Evolutionary conservation across 1,140 invertebrate genomes (phyloP).

Genomic region (Mylabris phalerata): DNA sequence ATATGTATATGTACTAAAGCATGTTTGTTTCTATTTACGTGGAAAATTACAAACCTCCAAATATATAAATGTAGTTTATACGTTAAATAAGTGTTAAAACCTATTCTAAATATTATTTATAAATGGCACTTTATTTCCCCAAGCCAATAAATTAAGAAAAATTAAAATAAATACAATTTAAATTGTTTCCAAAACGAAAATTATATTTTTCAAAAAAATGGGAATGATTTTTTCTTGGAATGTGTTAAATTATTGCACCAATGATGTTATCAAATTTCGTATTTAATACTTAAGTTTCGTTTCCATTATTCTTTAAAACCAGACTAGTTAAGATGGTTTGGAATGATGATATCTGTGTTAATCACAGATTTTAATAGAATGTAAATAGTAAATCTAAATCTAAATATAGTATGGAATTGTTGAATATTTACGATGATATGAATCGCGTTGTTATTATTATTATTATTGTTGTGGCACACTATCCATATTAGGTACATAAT

Average conservation of each 20-base stretch:
- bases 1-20: no score
- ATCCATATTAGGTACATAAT: constrained; percentile 66
- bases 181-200: constrained; percentile 7
- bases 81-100: constrained; percentile 5
- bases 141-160: constrained; percentile 10
- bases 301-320: background rate
- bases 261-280: background rate
- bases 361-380: constrained; percentile 10
- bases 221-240: constrained; percentile 2
- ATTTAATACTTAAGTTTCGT: constrained; percentile 7
- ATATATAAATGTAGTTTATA: constrained; percentile 3
- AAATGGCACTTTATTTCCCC: constrained; percentile 13
- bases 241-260: constrained; percentile 4
- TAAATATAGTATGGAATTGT: constrained; percentile 3
- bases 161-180: background rate
- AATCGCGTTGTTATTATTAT: background rate
- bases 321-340: constrained; percentile 11
- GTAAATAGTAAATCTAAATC: constrained; percentile 5
- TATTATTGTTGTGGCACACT: background rate
- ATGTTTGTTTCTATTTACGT: no score
- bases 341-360: constrained; percentile 13
- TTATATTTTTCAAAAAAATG: constrained; percentile 2
- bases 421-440: background rate
- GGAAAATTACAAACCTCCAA: constrained; percentile 10
- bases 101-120: constrained; percentile 8